Conservation (phyloP, 2,797 vertebrate species). For the Thunnus albacares region DNA sequence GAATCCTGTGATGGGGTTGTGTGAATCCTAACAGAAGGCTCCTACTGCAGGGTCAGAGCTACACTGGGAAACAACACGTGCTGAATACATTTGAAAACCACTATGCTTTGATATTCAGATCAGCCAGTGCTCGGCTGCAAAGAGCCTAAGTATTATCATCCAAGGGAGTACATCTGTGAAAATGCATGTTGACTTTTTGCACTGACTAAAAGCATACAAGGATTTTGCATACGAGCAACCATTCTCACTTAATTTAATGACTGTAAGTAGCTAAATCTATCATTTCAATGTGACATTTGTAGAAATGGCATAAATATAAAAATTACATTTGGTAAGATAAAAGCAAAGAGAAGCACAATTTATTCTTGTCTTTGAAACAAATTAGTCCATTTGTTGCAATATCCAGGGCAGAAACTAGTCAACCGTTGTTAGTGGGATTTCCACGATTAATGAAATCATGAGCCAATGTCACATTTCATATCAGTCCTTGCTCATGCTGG, state of each 20-base stretch:
- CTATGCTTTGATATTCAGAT: slow-evolving; percentile 81
- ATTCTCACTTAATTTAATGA: slow-evolving; percentile 44
- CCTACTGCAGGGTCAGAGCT: slow-evolving; percentile 73
- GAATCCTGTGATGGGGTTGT: slow-evolving; percentile 60
- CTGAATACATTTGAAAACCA: slow-evolving; percentile 78
- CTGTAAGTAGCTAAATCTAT: slow-evolving; percentile 15
- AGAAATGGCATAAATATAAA: slow-evolving; percentile 6
- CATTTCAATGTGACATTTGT: slow-evolving; percentile 16
- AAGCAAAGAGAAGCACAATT: background rate
- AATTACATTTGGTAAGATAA: slow-evolving; percentile 1
- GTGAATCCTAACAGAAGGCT: slow-evolving; percentile 75
- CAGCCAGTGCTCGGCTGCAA: slow-evolving; percentile 54
- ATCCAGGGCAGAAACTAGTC: slow-evolving; percentile 17
- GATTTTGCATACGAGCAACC: slow-evolving; percentile 19
- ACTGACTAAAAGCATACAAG: slow-evolving; percentile 54
- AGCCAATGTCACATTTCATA: slow-evolving; percentile 23
- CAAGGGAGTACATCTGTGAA: slow-evolving; percentile 53
- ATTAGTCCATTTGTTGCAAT: slow-evolving; percentile 25
- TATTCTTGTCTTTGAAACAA: slow-evolving; percentile 26
- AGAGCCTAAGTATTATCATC: slow-evolving; percentile 50
- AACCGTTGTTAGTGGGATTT: slow-evolving; percentile 9
- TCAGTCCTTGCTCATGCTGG: slow-evolving; percentile 23
- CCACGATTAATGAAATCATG: slow-evolving; percentile 41
- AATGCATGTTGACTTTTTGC: slow-evolving; percentile 62
- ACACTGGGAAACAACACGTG: slow-evolving; percentile 69